phyloP scores from a whole-genome alignment of 1,140 invertebrate genomes.

The Leptonema lineaticorne region DNA sequence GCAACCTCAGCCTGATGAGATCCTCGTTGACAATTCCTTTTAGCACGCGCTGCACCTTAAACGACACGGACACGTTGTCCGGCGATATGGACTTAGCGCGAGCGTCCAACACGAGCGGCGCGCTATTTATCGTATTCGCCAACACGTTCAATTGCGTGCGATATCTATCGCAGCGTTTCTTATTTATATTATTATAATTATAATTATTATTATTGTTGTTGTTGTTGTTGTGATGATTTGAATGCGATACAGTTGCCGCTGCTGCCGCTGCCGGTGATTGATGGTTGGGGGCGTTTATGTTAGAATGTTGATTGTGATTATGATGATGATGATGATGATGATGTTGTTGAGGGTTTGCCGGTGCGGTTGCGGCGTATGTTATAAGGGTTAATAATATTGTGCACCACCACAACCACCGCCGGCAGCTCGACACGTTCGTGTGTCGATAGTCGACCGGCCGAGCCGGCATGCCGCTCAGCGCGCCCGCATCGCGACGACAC shows the following conservation, averaged over 20 bases:
- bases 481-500: constrained; percentile 3
- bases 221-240: not conserved
- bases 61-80: constrained; percentile 59
- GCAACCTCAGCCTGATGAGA: constrained; percentile 60
- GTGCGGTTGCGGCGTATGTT: too few species aligned
- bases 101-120: constrained; percentile 65
- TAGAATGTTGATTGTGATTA: too few species aligned
- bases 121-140: constrained; percentile 47
- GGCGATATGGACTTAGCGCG: constrained; percentile 64
- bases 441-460: constrained; percentile 28
- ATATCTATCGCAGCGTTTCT: constrained; percentile 30
- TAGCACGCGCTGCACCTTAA: constrained; percentile 64
- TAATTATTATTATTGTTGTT: too few species aligned
- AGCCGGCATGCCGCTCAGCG: constrained; percentile 9
- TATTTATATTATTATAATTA: constrained; percentile 35
- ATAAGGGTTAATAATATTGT: too few species aligned
- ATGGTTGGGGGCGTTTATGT: not conserved
- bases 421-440: constrained; percentile 2
- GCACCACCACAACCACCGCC: not conserved
- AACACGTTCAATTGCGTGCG: constrained; percentile 20
- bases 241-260: not conserved
- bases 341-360: too few species aligned
- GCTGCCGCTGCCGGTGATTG: not conserved
- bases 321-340: too few species aligned
- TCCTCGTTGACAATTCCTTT: constrained; percentile 54